Base-by-base conservation (phyloP, 2,888 invertebrate genomes). In the Anodontia alba region DNA sequence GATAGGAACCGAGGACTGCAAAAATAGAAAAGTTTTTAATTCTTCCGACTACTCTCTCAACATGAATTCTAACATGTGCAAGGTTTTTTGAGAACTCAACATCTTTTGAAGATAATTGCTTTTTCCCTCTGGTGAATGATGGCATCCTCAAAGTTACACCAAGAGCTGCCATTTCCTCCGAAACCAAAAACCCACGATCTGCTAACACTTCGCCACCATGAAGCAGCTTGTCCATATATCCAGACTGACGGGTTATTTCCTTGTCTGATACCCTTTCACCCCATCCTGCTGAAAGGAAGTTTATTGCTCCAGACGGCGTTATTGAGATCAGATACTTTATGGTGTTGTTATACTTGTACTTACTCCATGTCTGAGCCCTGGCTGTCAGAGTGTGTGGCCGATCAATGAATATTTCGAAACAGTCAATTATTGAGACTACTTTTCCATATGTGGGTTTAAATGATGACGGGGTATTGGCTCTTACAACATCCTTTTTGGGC, bases 301-400 rank as follows among this genome's bases (percentile, higher is more conserved):
- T 73, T 1, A 80, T 33, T 57, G 77, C 26, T 7, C 80, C 77
- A 79, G 29, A 57, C 7, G 70, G 79, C 12, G 79, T 74, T 20
- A 79, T 74, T 7, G 70, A 43, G 17, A 79, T 42, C 10, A 69
- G 33, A 46, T 12, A 70, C 36, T 74, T 79, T 8, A 69, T 5
- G 15, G 79, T 80, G 23, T 80, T 77, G n/a, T 80, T 66, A 29
- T 77, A 68, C 33, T 80, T 80, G 54, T 77, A 77, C 23, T 70
- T 69, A 29, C 69, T 69, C 54, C 46, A 79, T 0, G 74, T 74
- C 20, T 57, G 42, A 26, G 71, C 57, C n/a, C 74, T 29, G 20
- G 70, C 70, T 36, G 43, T 42, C 10, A 79, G 49, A 23, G 74
- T 79, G 8, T 33, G 29, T 15, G 57, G 71, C 7, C 79, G 38